Percentiles rank a stretch among this genome's conserved stretches.
These are phyloP conservation scores for Calephelis nemesis DNA, from an alignment of 1,140 invertebrate genomes.

Conservation along the genomic window DNA sequence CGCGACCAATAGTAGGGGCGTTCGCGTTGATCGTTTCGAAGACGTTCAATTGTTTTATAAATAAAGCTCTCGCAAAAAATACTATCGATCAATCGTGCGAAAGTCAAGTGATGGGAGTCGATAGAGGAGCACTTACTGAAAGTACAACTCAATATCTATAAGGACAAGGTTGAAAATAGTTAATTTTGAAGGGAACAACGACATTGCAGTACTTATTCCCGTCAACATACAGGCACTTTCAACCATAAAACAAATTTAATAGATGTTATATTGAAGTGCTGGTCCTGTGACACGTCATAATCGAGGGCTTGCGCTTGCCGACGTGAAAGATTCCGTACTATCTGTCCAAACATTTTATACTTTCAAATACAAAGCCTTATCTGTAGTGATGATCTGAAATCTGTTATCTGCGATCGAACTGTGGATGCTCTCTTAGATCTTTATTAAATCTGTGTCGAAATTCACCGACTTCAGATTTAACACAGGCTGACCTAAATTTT, in stretches of 20 bases:
- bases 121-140: conserved; percentile 42
- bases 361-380: conserved; percentile 74
- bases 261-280: conserved; percentile 28
- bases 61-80: conserved; percentile 74
- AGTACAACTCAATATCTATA: conserved; percentile 41
- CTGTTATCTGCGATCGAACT: conserved; percentile 63
- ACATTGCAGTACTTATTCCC: conserved; percentile 33
- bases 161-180: conserved; percentile 50
- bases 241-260: conserved; percentile 33
- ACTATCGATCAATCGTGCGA: conserved; percentile 79
- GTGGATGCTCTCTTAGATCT: conserved; percentile 70
- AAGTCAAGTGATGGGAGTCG: conserved; percentile 63
- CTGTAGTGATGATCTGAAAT: conserved; percentile 73
- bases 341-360: conserved; percentile 78
- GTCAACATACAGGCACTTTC: conserved; percentile 29
- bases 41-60: conserved; percentile 77
- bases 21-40: conserved; percentile 65
- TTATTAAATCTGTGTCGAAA: conserved; percentile 68
- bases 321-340: conserved; percentile 76
- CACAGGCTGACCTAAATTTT: conserved; percentile 11
- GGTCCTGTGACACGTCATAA: conserved; percentile 51
- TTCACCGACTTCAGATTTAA: conserved; percentile 25
- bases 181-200: conserved; percentile 37
- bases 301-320: conserved; percentile 57
- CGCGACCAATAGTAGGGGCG: conserved; percentile 61